Percentiles rank a stretch among this genome's conserved stretches.
These are phyloP conservation scores for Sciaenops ocellatus DNA, from an alignment of 2,797 vertebrate species.

Conservation along the genomic window DNA sequence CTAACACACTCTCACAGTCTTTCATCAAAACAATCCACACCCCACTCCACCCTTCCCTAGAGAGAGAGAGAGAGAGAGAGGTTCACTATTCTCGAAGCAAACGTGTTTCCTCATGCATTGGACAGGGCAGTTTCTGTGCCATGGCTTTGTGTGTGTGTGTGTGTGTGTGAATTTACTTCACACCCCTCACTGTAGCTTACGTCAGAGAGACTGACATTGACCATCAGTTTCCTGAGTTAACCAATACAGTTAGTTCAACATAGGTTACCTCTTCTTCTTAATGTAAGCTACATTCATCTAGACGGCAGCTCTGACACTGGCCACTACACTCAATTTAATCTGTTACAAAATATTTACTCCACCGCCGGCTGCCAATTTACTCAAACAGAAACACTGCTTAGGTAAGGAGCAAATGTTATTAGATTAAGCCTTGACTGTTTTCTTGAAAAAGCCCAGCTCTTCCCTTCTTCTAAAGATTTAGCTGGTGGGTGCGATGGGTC, in stretches of 20 bases:
- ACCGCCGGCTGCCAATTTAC: constrained; percentile 3
- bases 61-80: constrained; percentile 36
- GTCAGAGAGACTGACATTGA: background rate
- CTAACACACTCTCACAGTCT: constrained; percentile 34
- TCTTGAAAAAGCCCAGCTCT: background rate
- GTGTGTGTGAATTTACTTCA: background rate
- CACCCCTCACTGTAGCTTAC: background rate
- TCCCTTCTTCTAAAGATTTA: constrained; percentile 4
- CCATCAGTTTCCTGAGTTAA: constrained; percentile 10
- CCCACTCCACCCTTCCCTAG: constrained; percentile 68
- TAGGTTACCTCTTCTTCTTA: background rate
- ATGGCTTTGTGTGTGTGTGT: constrained; percentile 10
- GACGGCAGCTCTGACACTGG: background rate
- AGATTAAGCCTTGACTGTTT: background rate
- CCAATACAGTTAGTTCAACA: background rate
- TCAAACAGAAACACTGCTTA: constrained; percentile 11
- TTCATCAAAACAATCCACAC: constrained; percentile 58
- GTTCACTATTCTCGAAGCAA: constrained; percentile 39
- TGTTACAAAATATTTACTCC: constrained; percentile 11
- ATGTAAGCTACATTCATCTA: background rate
- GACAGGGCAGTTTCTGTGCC: constrained; percentile 44
- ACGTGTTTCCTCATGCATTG: constrained; percentile 44
- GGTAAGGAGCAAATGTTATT: constrained; percentile 15
- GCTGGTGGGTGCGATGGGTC: constrained; percentile 20
- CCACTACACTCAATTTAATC: constrained; percentile 3